These are phyloP conservation scores for Alethe castanea DNA, from an alignment of 2,113 vertebrate genomes.

Conservation along the genomic window DNA sequence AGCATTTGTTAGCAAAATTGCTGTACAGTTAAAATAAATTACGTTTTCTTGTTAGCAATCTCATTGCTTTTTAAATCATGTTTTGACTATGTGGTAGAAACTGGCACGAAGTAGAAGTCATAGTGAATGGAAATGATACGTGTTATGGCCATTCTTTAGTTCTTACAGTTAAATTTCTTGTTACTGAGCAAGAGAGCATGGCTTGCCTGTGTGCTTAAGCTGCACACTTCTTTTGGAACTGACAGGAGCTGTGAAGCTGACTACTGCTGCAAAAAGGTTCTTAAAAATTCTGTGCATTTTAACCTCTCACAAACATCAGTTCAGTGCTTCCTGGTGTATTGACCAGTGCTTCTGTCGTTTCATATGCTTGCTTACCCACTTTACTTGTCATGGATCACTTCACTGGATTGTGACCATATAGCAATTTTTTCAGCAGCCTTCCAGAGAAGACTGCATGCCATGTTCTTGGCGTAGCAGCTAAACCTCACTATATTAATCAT, in stretches of 20 bases:
- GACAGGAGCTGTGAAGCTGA: not conserved
- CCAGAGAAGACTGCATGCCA: not conserved
- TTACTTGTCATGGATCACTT: not conserved
- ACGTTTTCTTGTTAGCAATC: not conserved
- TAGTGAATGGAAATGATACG: not conserved
- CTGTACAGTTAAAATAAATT: not conserved
- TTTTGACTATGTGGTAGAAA: not conserved
- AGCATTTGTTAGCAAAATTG: not conserved
- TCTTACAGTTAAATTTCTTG: not conserved
- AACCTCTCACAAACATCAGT: not conserved
- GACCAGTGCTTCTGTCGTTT: not conserved
- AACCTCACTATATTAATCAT: not conserved
- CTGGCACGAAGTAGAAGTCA: not conserved
- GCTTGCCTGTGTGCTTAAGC: not conserved
- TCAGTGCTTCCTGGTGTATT: not conserved
- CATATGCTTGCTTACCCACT: not conserved
- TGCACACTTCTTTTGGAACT: not conserved
- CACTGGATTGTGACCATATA: not conserved
- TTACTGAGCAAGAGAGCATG: not conserved
- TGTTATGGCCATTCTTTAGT: not conserved
- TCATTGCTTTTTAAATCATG: not conserved
- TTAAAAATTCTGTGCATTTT: not conserved
- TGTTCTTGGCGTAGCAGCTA: not conserved
- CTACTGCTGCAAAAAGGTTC: not conserved
- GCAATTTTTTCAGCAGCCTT: not conserved